Evolutionary conservation across 2,797 vertebrate species (phyloP), one percentile per base, ranked within the genome.

Genomic region (Rhinatrema bivittatum): DNA sequence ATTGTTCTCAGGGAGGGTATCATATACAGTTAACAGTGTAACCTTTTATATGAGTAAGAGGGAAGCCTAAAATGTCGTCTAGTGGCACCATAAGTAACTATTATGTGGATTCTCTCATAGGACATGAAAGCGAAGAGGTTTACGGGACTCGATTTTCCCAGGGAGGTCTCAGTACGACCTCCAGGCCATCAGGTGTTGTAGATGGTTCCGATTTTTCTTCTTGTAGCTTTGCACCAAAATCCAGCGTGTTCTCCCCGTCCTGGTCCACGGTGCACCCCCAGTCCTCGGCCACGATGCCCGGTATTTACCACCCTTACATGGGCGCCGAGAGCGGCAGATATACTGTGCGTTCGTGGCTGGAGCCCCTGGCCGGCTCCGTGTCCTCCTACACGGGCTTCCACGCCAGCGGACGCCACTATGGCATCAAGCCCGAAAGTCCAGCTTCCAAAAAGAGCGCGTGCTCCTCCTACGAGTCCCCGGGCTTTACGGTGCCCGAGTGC

Each of bases 91-190:
- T 97, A 68, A 85, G 87, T 72, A 96, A 93, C 87, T 97, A 96
- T 84, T 98, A 92, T 82, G 91, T 94, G 78, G 94, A 97, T 83
- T 87, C 94, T 57, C 79, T 97, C 47, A 90, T 97, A 88, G 91
- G 90, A 50, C 92, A 90, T 79, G 93, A 97, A 57, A 70, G 84
- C 60, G 94, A 96, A 70, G 93, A 97, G 60, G 86, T 87, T 52
- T 97, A 91, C 66, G 90, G 88, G 16, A 76, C 86, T 47, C 91
- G 93, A 60, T 96, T 91, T 66, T 78, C 89, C 37, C 91, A 85
- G 58, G 84, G 87, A 50, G 84, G 86, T 54, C 91, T 90, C 62
- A 72, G 83, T 46, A 74, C 87, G 55, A 85, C 84, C 78, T 82
- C 89, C 65, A 89, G 94, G 90, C 91, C 90, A 70, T 76, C 94